phyloP scores from a whole-genome alignment of 2,888 invertebrate species.

The Tricholauxania praeusta region DNA sequence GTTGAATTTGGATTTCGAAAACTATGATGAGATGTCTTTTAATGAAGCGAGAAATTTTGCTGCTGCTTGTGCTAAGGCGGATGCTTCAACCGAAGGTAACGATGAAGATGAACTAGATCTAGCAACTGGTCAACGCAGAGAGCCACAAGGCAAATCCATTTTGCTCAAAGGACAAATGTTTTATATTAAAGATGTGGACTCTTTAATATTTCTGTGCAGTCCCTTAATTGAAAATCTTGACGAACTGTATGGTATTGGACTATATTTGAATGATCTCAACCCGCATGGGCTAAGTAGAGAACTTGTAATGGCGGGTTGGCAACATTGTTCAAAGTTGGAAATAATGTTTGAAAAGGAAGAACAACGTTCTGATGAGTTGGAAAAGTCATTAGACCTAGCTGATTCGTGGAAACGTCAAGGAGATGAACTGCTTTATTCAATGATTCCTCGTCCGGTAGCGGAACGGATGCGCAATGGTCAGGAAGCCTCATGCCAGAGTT shows the following conservation, averaged over 20 bases:
- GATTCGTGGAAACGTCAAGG: conserved; percentile 89
- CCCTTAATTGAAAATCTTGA: conserved; percentile 90
- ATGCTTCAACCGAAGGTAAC: conserved; percentile 33
- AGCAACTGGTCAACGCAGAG: conserved; percentile 54
- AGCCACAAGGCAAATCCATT: conserved; percentile 71
- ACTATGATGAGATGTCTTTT: conserved; percentile 57
- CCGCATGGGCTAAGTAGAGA: conserved; percentile 87
- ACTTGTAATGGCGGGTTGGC: conserved; percentile 87
- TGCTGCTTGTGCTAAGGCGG: conserved; percentile 37
- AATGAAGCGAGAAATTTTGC: conserved; percentile 50
- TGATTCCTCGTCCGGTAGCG: conserved; percentile 90
- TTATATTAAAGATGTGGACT: conserved; percentile 82
- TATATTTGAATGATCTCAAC: conserved; percentile 86
- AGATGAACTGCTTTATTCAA: conserved; percentile 89
- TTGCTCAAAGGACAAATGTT: conserved; percentile 89
- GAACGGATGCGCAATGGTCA: conserved; percentile 82
- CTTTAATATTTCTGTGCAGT: conserved; percentile 87
- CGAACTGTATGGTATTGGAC: conserved; percentile 82
- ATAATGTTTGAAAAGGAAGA: conserved; percentile 87
- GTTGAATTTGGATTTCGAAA: conserved; percentile 58
- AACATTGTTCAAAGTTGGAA: conserved; percentile 84
- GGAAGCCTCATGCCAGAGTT: conserved; percentile 83
- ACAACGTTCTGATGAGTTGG: conserved; percentile 81
- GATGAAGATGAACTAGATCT: conserved; percentile 52
- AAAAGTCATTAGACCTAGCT: conserved; percentile 80